Percentiles rank a stretch among this genome's conserved stretches.
Conservation (phyloP, 2,113 vertebrate species). For the Heliornis fulica region DNA sequence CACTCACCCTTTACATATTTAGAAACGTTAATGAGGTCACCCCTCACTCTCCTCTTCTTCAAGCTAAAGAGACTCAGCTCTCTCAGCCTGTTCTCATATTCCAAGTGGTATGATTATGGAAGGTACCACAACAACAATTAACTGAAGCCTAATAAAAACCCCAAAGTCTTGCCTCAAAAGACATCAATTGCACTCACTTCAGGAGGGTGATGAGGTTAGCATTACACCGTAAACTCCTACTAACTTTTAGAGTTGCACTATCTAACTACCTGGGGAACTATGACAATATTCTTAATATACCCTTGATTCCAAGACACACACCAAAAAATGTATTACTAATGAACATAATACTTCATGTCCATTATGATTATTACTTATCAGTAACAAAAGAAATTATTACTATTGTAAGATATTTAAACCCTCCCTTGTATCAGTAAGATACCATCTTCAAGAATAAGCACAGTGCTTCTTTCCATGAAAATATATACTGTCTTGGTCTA, state of each 20-base stretch:
- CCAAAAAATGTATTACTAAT: not conserved
- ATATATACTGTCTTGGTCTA: not conserved
- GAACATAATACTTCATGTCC: not conserved
- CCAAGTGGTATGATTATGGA: not conserved
- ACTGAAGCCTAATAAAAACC: not conserved
- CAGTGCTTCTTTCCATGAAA: not conserved
- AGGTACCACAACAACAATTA: not conserved
- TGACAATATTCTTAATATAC: not conserved
- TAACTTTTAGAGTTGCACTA: not conserved
- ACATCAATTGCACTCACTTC: not conserved
- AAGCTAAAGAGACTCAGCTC: too few relatives aligned
- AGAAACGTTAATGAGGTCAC: too few relatives aligned
- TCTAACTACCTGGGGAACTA: not conserved
- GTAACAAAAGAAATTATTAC: not conserved
- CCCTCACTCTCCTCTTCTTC: too few relatives aligned
- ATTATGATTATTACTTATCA: not conserved
- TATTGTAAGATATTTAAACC: not conserved
- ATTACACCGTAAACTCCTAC: not conserved
- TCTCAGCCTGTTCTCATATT: too few relatives aligned
- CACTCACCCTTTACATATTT: too few relatives aligned
- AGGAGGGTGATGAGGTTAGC: not conserved
- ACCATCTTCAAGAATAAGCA: not conserved
- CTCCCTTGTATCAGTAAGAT: not conserved
- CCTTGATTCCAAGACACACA: not conserved
- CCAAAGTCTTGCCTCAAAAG: not conserved